A percentile compares a stretch with the other conserved stretches of the same genome.
phyloP scores from a whole-genome alignment of 2,888 invertebrate genomes.

The Mythimna vitellina region DNA sequence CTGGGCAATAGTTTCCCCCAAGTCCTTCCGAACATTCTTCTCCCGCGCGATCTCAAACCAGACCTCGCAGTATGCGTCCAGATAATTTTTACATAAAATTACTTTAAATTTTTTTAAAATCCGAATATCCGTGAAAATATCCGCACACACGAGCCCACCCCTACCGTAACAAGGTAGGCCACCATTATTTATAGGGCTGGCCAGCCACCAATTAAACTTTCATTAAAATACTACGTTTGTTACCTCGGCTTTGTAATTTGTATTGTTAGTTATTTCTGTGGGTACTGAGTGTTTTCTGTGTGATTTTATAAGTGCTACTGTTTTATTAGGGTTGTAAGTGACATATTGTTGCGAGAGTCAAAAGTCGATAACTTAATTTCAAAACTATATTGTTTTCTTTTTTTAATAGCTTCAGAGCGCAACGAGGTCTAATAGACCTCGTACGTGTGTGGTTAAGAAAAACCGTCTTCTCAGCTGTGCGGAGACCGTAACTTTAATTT shows the following conservation, averaged over 20 bases:
- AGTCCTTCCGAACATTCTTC: too few relatives aligned
- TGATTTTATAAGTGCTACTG: slow-evolving; percentile 31
- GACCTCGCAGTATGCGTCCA: too few relatives aligned
- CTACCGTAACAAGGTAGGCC: slow-evolving; percentile 52
- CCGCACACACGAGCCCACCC: slow-evolving; percentile 34
- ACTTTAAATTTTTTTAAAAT: background rate
- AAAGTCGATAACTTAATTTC: background rate
- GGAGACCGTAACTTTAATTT: too few relatives aligned
- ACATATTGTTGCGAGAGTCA: slow-evolving; percentile 18
- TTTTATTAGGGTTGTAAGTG: slow-evolving; percentile 20
- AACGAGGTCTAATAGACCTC: too few relatives aligned
- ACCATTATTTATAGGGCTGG: slow-evolving; percentile 67
- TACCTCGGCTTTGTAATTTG: slow-evolving; percentile 51
- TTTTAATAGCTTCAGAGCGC: too few relatives aligned
- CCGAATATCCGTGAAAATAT: slow-evolving; percentile 44
- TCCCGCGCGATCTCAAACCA: too few relatives aligned
- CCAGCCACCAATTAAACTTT: slow-evolving; percentile 68
- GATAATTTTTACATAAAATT: too few relatives aligned
- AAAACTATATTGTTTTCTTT: background rate
- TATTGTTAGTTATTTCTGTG: slow-evolving; percentile 51
- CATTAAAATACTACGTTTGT: slow-evolving; percentile 68
- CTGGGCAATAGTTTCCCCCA: too few relatives aligned
- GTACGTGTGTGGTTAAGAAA: too few relatives aligned
- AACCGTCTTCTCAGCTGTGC: too few relatives aligned
- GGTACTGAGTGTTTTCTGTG: slow-evolving; percentile 14